Evolutionary conservation across 2,888 invertebrate genomes (phyloP).

Genomic region (Smittia aterrima): DNA sequence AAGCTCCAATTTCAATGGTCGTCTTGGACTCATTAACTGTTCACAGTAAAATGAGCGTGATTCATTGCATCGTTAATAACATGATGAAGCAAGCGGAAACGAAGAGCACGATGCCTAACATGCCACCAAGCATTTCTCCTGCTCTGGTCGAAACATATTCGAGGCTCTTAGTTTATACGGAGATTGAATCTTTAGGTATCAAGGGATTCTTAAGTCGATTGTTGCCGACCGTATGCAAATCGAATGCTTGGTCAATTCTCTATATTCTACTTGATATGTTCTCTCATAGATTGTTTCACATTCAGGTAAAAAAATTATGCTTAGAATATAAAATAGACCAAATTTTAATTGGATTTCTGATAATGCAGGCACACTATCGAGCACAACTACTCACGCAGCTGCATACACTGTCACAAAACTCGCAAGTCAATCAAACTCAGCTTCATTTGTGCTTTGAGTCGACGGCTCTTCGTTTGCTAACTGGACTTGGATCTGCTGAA

Average conservation of each 20-base stretch:
- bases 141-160: constrained; percentile 95
- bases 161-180: constrained; percentile 87
- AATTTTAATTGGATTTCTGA: neutral
- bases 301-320: constrained; percentile 59
- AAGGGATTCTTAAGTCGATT: constrained; percentile 94
- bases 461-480: constrained; percentile 80
- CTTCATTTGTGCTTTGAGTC: constrained; percentile 91
- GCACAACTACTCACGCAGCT: constrained; percentile 89
- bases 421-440: constrained; percentile 94
- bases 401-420: constrained; percentile 85
- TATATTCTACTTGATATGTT: constrained; percentile 96
- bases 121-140: constrained; percentile 66
- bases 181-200: constrained; percentile 94
- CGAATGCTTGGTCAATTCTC: constrained; percentile 93
- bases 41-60: constrained; percentile 91
- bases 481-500: constrained; percentile 88
- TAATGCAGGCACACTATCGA: constrained; percentile 75
- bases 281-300: constrained; percentile 92
- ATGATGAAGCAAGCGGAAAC: constrained; percentile 87
- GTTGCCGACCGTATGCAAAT: constrained; percentile 86
- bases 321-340: neutral
- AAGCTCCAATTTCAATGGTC: constrained; percentile 86
- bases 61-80: constrained; percentile 79
- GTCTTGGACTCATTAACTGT: constrained; percentile 90
- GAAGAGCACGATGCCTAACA: constrained; percentile 73